Evolutionary conservation across 2,113 vertebrate species (phyloP).

Genomic region (Pseudopodoces humilis): DNA sequence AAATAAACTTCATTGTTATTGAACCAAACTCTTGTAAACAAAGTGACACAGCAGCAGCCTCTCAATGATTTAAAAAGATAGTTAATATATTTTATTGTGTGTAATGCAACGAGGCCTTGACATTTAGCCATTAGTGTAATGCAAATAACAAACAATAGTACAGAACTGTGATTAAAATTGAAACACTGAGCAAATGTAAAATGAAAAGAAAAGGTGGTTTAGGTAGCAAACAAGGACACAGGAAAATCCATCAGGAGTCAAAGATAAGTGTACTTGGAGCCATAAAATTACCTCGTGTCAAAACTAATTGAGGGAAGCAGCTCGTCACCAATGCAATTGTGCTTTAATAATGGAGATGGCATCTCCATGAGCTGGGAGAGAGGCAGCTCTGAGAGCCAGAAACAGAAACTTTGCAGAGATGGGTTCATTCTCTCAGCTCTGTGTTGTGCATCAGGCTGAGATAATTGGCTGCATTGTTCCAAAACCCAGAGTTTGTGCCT

Average conservation of each 20-base stretch:
- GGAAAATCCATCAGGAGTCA: conserved; percentile 57
- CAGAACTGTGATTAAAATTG: conserved; percentile 38
- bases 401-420: conserved; percentile 59
- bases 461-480: conserved; percentile 50
- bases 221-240: conserved; percentile 55
- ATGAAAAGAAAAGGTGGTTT: conserved; percentile 36
- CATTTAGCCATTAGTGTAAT: conserved; percentile 28
- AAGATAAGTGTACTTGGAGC: conserved; percentile 69
- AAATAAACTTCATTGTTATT: not conserved
- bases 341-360: conserved; percentile 68
- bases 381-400: conserved; percentile 28
- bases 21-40: not conserved
- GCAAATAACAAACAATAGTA: conserved; percentile 32
- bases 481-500: conserved; percentile 62
- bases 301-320: conserved; percentile 67
- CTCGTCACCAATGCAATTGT: conserved; percentile 63
- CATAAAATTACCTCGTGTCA: conserved; percentile 70
- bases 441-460: conserved; percentile 65
- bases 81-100: not conserved
- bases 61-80: not conserved
- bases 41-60: not conserved
- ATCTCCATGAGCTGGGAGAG: conserved; percentile 57
- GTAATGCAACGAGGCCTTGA: not conserved
- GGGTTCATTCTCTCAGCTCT: conserved; percentile 37
- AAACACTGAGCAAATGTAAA: conserved; percentile 28